Conservation (phyloP, 2,797 vertebrate species). For the Adelosebastes latens region DNA sequence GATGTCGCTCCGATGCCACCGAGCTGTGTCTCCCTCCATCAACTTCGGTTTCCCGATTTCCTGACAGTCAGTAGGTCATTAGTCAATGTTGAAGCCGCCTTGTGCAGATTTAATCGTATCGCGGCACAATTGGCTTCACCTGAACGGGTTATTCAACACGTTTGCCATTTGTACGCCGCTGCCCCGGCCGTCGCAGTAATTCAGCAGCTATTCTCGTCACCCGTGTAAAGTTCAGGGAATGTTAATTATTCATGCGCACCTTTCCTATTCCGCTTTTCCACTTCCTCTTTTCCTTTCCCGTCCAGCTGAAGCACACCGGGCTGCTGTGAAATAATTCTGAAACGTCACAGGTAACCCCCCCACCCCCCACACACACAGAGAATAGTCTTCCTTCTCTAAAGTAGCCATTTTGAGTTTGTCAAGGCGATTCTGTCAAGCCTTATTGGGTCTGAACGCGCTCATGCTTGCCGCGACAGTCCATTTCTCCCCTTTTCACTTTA, state of each 20-base stretch:
- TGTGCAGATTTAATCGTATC: constrained; percentile 49
- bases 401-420: constrained; percentile 54
- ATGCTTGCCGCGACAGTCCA: constrained; percentile 42
- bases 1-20: constrained; percentile 50
- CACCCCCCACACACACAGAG: neutral
- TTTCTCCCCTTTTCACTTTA: constrained; percentile 53
- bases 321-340: constrained; percentile 60
- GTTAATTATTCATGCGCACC: constrained; percentile 70
- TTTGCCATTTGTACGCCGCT: constrained; percentile 42
- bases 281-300: neutral
- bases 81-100: constrained; percentile 32
- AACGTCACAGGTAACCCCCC: constrained; percentile 18
- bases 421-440: constrained; percentile 49
- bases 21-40: constrained; percentile 55
- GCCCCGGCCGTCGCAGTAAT: constrained; percentile 13
- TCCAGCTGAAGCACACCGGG: constrained; percentile 4
- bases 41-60: constrained; percentile 47
- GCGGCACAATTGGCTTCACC: constrained; percentile 23
- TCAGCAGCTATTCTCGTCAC: constrained; percentile 43
- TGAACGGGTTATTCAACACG: constrained; percentile 25
- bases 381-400: constrained; percentile 28
- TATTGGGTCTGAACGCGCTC: constrained; percentile 45
- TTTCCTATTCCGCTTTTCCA: neutral
- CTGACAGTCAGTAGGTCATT: constrained; percentile 55
- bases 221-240: constrained; percentile 62